Evolutionary conservation across 2,113 vertebrate species (phyloP).

Genomic region (Platanista minor): DNA sequence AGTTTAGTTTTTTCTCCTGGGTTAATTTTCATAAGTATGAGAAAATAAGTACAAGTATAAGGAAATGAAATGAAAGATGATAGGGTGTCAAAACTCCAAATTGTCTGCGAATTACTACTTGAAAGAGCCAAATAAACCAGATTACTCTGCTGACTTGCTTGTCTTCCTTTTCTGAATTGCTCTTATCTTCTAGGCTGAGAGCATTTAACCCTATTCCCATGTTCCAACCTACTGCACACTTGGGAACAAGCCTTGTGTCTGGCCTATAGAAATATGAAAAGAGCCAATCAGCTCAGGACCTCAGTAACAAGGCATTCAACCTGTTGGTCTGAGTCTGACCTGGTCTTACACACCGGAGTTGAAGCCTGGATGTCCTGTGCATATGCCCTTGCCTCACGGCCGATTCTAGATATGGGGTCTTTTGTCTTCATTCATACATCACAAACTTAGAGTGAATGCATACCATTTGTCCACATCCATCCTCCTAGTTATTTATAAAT

Average conservation of each 20-base stretch:
- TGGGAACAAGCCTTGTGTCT: not conserved
- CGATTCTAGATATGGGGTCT: not conserved
- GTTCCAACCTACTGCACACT: not conserved
- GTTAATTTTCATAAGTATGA: constrained; percentile 25
- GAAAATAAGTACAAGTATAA: constrained; percentile 22
- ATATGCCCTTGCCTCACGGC: not conserved
- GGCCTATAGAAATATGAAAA: not conserved
- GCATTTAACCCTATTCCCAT: not conserved
- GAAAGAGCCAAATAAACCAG: not conserved
- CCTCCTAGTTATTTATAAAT: not conserved
- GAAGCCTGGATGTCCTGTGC: not conserved
- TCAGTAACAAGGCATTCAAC: not conserved
- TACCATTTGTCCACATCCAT: not conserved
- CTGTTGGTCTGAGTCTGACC: not conserved
- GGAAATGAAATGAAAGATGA: constrained; percentile 23
- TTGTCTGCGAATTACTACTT: constrained; percentile 2
- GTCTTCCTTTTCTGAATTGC: not conserved
- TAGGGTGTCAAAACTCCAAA: constrained; percentile 16
- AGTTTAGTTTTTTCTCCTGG: not conserved
- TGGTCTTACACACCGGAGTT: not conserved
- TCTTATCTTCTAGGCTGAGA: not conserved
- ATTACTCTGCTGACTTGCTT: not conserved
- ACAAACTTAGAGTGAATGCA: not conserved
- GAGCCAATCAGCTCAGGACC: not conserved
- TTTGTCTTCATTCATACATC: not conserved